Conservation (phyloP, 2,113 vertebrate genomes). For the Chinchilla lanigera region DNA sequence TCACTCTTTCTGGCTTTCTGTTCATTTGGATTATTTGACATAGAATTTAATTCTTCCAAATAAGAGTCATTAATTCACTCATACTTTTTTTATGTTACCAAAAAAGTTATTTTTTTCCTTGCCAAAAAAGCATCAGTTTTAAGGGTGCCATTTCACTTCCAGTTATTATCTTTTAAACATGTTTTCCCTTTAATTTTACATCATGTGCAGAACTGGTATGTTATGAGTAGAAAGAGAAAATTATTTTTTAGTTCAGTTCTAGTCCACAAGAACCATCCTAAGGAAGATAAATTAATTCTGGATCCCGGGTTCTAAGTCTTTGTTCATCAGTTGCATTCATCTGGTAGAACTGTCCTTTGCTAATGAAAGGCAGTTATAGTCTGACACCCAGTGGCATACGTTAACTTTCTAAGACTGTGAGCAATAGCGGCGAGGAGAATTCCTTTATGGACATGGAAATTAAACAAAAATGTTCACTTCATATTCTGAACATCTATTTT, state of each 20-base stretch:
- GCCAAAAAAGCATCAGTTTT: background rate
- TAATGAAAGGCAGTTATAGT: slow-evolving; percentile 45
- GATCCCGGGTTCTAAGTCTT: slow-evolving; percentile 20
- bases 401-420: slow-evolving; percentile 30
- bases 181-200: background rate
- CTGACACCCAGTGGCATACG: background rate
- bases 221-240: background rate
- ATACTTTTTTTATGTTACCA: background rate
- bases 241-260: background rate
- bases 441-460: slow-evolving; percentile 9
- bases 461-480: background rate
- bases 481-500: background rate
- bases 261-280: background rate
- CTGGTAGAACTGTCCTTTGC: slow-evolving; percentile 25
- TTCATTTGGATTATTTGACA: background rate
- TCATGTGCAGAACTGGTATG: background rate
- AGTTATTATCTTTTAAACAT: background rate
- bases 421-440: background rate
- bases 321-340: slow-evolving; percentile 36
- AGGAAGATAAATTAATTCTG: background rate
- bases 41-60: background rate
- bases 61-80: background rate
- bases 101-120: background rate
- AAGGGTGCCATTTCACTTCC: background rate
- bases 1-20: background rate